Evolutionary conservation across 30 jellyfish, hydroid and myxozoan genomes (phyloP).

Genomic region (Hydra vulgaris): DNA sequence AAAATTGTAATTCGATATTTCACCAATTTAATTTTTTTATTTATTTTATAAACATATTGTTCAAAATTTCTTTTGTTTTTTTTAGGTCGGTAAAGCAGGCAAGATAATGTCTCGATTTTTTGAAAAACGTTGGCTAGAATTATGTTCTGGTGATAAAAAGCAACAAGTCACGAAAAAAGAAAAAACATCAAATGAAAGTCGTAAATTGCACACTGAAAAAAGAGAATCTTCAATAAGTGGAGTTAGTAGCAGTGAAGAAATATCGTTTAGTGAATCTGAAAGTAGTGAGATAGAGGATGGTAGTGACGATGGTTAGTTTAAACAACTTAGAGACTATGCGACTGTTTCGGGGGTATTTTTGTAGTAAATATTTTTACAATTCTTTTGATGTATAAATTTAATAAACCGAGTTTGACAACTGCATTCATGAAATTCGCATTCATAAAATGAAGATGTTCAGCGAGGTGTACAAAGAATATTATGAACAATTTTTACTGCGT

Average conservation of each 20-base stretch:
- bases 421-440: not conserved
- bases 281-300: constrained; percentile 43
- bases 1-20: not conserved
- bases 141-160: constrained; percentile 16
- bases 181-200: not conserved
- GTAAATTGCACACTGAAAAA: constrained; percentile 5
- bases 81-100: constrained; percentile 97
- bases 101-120: constrained; percentile 69
- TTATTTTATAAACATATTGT: too few species aligned
- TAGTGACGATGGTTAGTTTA: constrained; percentile 2
- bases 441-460: not conserved
- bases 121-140: constrained; percentile 83
- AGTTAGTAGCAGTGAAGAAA: constrained; percentile 25
- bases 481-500: not conserved
- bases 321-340: not conserved
- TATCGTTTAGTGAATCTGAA: constrained; percentile 32
- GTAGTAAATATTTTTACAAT: not conserved
- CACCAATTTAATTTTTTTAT: not conserved
- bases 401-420: not conserved
- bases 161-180: not conserved
- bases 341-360: not conserved
- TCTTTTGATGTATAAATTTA: not conserved
- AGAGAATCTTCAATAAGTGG: constrained; percentile 16
- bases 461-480: not conserved
- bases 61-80: not conserved